phyloP scores from a whole-genome alignment of 2,113 vertebrate genomes.

The Festucalex cinctus region DNA sequence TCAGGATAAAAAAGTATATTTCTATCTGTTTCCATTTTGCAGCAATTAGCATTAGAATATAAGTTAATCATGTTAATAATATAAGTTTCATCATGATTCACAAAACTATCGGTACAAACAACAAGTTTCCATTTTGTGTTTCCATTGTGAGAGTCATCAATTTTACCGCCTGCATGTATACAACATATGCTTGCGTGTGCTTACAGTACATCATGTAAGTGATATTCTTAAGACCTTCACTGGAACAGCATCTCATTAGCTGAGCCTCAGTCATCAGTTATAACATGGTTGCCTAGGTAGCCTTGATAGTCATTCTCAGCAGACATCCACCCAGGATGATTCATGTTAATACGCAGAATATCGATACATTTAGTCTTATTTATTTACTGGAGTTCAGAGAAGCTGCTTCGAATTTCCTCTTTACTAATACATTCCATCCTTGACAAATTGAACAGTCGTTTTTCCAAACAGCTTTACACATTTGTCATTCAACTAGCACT shows the following conservation, averaged over 20 bases:
- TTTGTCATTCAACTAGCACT: neutral
- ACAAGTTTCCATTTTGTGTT: too few species aligned
- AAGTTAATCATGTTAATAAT: too few species aligned
- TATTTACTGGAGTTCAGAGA: neutral
- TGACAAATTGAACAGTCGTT: neutral
- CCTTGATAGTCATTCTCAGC: constrained; percentile 27
- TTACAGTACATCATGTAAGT: constrained; percentile 2
- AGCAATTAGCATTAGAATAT: too few species aligned
- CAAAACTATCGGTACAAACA: too few species aligned
- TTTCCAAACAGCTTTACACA: neutral
- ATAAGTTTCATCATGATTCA: too few species aligned
- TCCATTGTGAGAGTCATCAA: neutral
- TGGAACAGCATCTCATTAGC: constrained; percentile 24
- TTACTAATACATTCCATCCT: neutral
- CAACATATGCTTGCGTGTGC: neutral
- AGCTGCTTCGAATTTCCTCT: neutral
- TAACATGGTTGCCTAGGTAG: constrained; percentile 47
- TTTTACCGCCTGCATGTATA: neutral
- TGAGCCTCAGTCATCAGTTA: constrained; percentile 19
- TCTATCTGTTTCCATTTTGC: too few species aligned
- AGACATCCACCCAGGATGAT: constrained; percentile 16
- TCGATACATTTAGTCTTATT: neutral
- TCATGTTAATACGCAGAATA: neutral
- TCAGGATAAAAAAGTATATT: too few species aligned
- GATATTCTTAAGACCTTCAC: constrained; percentile 6